Conservation (phyloP, 1,140 invertebrate species). For the Calosoma granatense region DNA sequence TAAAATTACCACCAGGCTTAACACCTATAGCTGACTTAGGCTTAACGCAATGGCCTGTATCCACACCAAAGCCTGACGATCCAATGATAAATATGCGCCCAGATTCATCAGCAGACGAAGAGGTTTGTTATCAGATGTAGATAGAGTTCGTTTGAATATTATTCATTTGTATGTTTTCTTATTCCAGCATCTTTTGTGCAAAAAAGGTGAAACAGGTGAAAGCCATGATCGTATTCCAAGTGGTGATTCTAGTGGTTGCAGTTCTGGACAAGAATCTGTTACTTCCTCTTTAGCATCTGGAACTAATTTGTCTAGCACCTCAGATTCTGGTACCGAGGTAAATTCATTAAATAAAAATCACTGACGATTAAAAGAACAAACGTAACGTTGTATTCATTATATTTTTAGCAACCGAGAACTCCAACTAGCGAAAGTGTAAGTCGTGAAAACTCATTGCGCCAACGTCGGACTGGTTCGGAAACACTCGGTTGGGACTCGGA, state of each 20-base stretch:
- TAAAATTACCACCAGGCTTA: slow-evolving; percentile 46
- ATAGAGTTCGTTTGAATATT: slow-evolving; percentile 3
- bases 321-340: slow-evolving; percentile 28
- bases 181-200: not conserved
- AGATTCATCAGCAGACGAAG: slow-evolving; percentile 20
- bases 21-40: slow-evolving; percentile 28
- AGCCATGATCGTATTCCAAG: slow-evolving; percentile 23
- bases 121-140: slow-evolving; percentile 11
- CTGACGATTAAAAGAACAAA: not conserved
- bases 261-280: slow-evolving; percentile 45
- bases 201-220: not conserved
- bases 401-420: not conserved
- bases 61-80: slow-evolving; percentile 10
- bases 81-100: slow-evolving; percentile 5
- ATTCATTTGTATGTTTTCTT: no score
- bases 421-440: not conserved
- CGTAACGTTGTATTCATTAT: no score
- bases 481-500: not conserved
- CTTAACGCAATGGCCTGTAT: slow-evolving; percentile 11
- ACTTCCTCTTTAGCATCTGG: slow-evolving; percentile 44
- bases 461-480: not conserved
- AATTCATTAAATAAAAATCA: not conserved
- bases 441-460: not conserved
- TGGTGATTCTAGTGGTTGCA: slow-evolving; percentile 46
- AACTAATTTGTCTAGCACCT: slow-evolving; percentile 37